Conservation (phyloP, 2,888 invertebrate species). For the Eledona agricola region DNA sequence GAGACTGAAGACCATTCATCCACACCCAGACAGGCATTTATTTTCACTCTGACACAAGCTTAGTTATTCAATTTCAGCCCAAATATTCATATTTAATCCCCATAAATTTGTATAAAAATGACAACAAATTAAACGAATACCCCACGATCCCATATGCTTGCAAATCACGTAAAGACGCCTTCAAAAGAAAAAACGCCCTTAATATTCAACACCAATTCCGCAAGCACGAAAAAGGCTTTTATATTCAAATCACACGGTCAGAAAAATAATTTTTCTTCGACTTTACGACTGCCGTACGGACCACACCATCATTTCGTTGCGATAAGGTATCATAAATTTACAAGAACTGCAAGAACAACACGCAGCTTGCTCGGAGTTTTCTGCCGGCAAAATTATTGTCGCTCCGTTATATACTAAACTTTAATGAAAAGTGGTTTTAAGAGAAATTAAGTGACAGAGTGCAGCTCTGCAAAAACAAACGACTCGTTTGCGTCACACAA, state of each 20-base stretch:
- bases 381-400: conserved; percentile 6
- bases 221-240: conserved; percentile 8
- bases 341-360: no score
- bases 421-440: conserved; percentile 13
- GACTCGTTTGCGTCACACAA: conserved; percentile 15
- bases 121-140: no score
- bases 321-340: conserved; percentile 16
- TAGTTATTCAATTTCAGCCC: no score
- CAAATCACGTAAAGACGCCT: conserved; percentile 7
- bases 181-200: conserved; percentile 1
- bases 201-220: conserved; percentile 10
- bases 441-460: conserved; percentile 19
- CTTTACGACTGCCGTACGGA: no score
- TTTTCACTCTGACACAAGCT: neutral
- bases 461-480: conserved; percentile 22
- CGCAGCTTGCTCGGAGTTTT: no score
- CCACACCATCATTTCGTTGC: conserved; percentile 5
- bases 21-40: neutral
- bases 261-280: conserved; percentile 15
- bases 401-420: conserved; percentile 6
- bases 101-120: conserved; percentile 5
- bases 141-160: neutral
- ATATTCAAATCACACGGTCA: conserved; percentile 5
- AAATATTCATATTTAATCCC: no score
- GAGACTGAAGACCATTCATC: no score